These are phyloP conservation scores for Colletes gigas DNA, from an alignment of 1,140 invertebrate genomes.

Conservation along the genomic window DNA sequence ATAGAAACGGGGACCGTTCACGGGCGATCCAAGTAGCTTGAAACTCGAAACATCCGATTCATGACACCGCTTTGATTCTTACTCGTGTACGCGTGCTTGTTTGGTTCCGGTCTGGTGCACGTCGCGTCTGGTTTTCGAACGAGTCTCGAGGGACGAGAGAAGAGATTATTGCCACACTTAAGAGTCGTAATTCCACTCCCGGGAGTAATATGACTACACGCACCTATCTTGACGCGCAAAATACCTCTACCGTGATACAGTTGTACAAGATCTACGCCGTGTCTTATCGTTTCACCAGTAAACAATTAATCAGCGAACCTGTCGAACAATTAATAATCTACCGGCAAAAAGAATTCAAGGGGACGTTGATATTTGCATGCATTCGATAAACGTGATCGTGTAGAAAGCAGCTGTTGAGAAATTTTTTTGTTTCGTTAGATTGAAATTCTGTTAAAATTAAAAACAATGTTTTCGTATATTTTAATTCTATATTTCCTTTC, in stretches of 20 bases:
- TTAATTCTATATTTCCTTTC: no score
- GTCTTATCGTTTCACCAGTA: neutral
- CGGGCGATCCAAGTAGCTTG: conserved; percentile 3
- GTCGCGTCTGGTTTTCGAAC: conserved; percentile 49
- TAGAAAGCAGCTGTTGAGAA: no score
- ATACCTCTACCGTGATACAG: conserved; percentile 1
- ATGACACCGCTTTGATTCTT: conserved; percentile 38
- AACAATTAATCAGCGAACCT: neutral
- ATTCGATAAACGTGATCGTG: neutral
- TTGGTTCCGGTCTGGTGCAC: conserved; percentile 62
- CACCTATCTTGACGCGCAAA: conserved; percentile 2
- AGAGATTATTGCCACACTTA: conserved; percentile 39
- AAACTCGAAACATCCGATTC: conserved; percentile 44
- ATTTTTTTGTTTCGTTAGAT: no score
- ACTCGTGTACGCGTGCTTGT: conserved; percentile 12
- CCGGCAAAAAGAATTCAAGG: neutral
- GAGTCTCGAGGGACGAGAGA: conserved; percentile 51
- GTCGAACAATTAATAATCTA: neutral
- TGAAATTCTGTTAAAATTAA: no score
- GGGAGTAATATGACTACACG: conserved; percentile 54
- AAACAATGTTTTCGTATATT: no score
- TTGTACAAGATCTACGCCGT: neutral
- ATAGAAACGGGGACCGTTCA: neutral
- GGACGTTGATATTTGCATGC: neutral
- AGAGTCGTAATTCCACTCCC: conserved; percentile 59